A percentile compares a stretch with the other conserved stretches of the same genome.
phyloP scores from a whole-genome alignment of 2,797 vertebrate genomes.

The Spinibarbus caldwelli region DNA sequence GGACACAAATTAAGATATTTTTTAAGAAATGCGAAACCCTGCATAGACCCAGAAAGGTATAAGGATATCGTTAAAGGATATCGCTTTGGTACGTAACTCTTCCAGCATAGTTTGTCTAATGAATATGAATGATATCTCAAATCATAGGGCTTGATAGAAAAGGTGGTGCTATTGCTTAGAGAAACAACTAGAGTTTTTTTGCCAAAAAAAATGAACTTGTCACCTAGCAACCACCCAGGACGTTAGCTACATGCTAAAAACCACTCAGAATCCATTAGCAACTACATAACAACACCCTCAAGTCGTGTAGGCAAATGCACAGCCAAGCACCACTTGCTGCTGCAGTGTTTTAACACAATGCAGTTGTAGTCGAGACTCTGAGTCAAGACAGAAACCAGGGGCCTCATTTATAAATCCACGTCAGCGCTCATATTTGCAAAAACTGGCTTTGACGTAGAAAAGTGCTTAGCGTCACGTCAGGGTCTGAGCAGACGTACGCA shows the following conservation, averaged over 20 bases:
- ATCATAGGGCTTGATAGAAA: background rate
- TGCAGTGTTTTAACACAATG: background rate
- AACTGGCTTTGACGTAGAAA: too few species aligned
- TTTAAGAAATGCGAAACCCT: too few species aligned
- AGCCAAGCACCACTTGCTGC: background rate
- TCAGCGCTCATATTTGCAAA: too few species aligned
- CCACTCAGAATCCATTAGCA: background rate
- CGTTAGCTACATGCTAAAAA: constrained; percentile 6
- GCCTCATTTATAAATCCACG: too few species aligned
- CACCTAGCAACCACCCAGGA: background rate
- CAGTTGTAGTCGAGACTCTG: background rate
- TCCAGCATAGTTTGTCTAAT: background rate
- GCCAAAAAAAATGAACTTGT: background rate
- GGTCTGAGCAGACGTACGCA: too few species aligned
- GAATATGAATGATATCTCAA: background rate
- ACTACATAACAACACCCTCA: background rate
- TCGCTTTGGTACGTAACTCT: background rate
- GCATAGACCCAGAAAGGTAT: too few species aligned
- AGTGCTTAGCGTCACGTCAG: too few species aligned
- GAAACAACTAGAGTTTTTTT: background rate
- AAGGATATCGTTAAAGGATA: too few species aligned
- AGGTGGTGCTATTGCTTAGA: background rate
- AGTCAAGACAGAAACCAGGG: background rate
- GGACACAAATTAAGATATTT: background rate
- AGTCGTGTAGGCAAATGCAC: background rate